Evolutionary conservation across 2,797 vertebrate genomes (phyloP), one percentile per base, ranked within the genome.

Genomic region (Myiotriccus ornatus): DNA sequence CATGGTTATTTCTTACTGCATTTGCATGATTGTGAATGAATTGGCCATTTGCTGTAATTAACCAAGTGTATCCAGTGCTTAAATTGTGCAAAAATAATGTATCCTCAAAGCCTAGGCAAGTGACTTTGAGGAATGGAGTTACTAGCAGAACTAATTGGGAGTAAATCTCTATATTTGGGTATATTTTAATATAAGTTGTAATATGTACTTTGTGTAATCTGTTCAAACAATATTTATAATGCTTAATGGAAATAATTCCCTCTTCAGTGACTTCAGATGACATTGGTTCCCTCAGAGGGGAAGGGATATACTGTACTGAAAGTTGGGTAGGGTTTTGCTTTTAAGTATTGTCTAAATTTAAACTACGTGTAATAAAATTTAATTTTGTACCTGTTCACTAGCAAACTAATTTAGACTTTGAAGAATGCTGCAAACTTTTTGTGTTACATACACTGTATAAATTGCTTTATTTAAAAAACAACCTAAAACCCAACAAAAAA

Each of bases 301-400:
- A 41, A 84, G 79, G 28, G 47, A 60, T 20, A 24, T 2, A 1
- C 27, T 74, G 41, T 15, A 84, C 49, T 80, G 35, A 65, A 86
- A 76, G 28, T 7, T 8, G 53, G 39, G 43, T 12, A 57, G 53
- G 39, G 9, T 20, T 60, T 89, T 94, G 70, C 84, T 68, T 84
- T 79, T 73, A 60, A 87, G 28, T 86, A 81, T 65, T 95, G 76
- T 94, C 68, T 71, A 63, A 80, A 92, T 62, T 49, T 35, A 77
- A 94, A 74, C 12, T 50, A 63, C 20, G 9, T 76, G 41, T 88
- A 97, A 96, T 97, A 96, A 96, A 97, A 55, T 24, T 27, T 15
- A 74, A 44, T 43, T 59, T 89, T 89, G 17, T 94, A 93, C 62
- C 49, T 84, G 39, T 39, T 78, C 17, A 18, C 7, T 71, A 52